phyloP scores from a whole-genome alignment of 2,888 invertebrate genomes.

The Podabrus alpinus region DNA sequence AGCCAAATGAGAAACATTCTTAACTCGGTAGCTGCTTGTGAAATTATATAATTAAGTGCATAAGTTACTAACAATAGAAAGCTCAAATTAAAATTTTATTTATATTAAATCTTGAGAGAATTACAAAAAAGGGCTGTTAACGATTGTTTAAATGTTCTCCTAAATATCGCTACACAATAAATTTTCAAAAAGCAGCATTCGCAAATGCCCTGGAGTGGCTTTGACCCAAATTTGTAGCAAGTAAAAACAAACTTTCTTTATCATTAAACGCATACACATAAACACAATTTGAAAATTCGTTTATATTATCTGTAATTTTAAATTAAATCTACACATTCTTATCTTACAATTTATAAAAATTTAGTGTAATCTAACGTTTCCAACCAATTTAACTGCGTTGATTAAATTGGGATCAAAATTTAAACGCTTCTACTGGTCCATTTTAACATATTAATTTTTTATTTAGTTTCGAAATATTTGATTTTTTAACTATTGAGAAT shows the following conservation, averaged over 20 bases:
- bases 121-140: neutral
- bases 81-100: neutral
- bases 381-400: neutral
- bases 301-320: neutral
- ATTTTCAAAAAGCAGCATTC: neutral
- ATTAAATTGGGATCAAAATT: neutral
- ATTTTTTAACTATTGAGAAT: no score
- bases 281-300: neutral
- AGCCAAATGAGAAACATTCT: neutral
- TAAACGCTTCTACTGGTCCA: neutral
- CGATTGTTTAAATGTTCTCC: neutral
- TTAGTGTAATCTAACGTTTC: neutral
- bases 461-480: no score
- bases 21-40: neutral
- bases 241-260: neutral
- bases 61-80: neutral
- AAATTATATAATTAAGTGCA: neutral
- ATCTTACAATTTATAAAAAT: neutral
- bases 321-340: neutral
- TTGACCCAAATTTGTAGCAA: neutral
- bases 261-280: neutral
- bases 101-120: neutral
- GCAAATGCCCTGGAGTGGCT: neutral
- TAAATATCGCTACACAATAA: neutral
- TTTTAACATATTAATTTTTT: neutral